Evolutionary conservation across 2,888 invertebrate species (phyloP).

Genomic region (Chaetogeoica ovagalla): DNA sequence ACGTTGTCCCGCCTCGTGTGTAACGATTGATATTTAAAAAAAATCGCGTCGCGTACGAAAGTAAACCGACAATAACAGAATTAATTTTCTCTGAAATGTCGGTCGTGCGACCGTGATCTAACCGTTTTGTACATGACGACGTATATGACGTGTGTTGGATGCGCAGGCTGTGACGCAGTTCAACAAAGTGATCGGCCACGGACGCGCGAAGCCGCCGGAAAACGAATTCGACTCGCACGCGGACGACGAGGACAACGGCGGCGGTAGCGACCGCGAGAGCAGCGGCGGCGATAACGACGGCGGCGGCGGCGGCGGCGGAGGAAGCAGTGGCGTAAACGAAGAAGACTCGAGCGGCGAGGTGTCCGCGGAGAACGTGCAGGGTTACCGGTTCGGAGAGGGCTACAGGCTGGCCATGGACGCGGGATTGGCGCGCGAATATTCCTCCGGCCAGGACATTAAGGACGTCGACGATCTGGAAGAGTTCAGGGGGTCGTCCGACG

Average conservation of each 20-base stretch:
- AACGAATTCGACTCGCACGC: slow-evolving; percentile 27
- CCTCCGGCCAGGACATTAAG: slow-evolving; percentile 32
- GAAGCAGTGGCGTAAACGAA: slow-evolving; percentile 1
- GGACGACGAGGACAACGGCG: slow-evolving; percentile 1
- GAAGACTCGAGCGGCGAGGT: background rate
- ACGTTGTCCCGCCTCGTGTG: no score
- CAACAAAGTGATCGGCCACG: slow-evolving; percentile 43
- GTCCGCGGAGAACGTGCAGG: slow-evolving; percentile 10
- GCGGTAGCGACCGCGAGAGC: slow-evolving; percentile 5
- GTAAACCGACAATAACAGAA: no score
- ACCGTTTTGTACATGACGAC: no score
- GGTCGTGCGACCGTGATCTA: no score
- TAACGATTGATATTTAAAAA: no score
- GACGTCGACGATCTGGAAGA: slow-evolving; percentile 54
- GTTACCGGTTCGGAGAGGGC: slow-evolving; percentile 24
- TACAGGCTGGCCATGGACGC: slow-evolving; percentile 27
- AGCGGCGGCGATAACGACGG: slow-evolving; percentile 9
- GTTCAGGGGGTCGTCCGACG: slow-evolving; percentile 53
- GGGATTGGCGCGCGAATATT: background rate
- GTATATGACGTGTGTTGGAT: no score
- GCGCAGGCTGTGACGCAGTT: slow-evolving; percentile 38
- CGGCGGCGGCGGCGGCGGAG: slow-evolving; percentile 19
- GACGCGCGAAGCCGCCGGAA: slow-evolving; percentile 22
- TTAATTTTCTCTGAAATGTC: no score
- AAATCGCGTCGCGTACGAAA: no score